Percentiles rank a stretch among this genome's conserved stretches.
These are phyloP conservation scores for Drosophila vallismaia DNA, from an alignment of 2,888 invertebrate species.

Conservation along the genomic window DNA sequence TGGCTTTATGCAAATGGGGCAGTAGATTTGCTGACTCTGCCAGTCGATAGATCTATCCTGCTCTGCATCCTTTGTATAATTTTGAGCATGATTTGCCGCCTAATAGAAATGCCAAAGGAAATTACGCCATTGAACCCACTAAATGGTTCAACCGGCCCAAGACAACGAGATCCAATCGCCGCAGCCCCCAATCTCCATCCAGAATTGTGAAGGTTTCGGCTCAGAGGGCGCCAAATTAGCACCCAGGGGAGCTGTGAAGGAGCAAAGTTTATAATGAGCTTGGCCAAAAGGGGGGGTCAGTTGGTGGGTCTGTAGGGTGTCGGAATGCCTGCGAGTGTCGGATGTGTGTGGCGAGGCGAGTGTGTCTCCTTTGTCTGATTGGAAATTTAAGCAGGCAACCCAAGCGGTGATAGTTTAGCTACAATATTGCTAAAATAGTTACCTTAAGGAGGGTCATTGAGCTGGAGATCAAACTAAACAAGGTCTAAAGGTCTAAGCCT, in stretches of 20 bases:
- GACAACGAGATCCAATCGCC: conserved; percentile 31
- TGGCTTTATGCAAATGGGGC: conserved; percentile 60
- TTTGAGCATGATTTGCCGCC: conserved; percentile 62
- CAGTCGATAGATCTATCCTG: conserved; percentile 4
- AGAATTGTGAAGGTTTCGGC: not conserved
- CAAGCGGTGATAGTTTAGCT: conserved; percentile 10
- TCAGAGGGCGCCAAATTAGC: conserved; percentile 60
- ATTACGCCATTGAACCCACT: conserved; percentile 58
- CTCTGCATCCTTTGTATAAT: conserved; percentile 50
- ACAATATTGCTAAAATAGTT: not conserved
- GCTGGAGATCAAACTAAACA: too few species aligned
- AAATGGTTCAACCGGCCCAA: conserved; percentile 47
- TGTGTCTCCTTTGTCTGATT: conserved; percentile 49
- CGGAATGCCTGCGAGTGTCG: conserved; percentile 17
- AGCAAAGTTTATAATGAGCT: conserved; percentile 74
- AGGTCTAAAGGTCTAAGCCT: too few species aligned
- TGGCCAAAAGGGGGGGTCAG: conserved; percentile 38
- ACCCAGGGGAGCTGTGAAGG: conserved; percentile 66
- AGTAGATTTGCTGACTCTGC: conserved; percentile 27
- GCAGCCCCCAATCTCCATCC: conserved; percentile 7
- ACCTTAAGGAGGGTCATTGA: too few species aligned
- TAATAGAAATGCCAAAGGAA: conserved; percentile 55
- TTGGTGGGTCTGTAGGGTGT: conserved; percentile 3
- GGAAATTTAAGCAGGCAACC: conserved; percentile 54
- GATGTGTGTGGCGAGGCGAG: conserved; percentile 21